These are phyloP conservation scores for Pollenia griseotomentosa DNA, from an alignment of 2,888 invertebrate genomes.

Conservation along the genomic window DNA sequence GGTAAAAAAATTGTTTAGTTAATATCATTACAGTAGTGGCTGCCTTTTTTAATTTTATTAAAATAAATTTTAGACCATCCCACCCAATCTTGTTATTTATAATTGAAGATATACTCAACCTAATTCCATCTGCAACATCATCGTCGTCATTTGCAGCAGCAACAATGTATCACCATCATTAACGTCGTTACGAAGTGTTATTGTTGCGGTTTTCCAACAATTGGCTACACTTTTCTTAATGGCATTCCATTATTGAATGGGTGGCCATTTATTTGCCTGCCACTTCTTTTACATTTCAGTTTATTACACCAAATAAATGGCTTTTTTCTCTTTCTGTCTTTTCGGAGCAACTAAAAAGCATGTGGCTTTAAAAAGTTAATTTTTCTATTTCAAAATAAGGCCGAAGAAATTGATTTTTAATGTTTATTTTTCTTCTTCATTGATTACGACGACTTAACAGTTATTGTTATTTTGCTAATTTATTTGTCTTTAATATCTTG, in stretches of 20 bases:
- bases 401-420: slow-evolving; percentile 40
- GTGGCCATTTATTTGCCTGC: background rate
- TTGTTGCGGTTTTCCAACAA: slow-evolving; percentile 12
- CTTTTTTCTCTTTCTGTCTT: background rate
- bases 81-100: slow-evolving; percentile 28
- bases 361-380: slow-evolving; percentile 24
- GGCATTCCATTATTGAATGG: slow-evolving; percentile 16
- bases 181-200: background rate
- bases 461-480: slow-evolving; percentile 7
- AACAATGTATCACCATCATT: background rate
- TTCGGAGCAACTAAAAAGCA: background rate
- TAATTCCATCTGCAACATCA: slow-evolving; percentile 9
- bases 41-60: background rate
- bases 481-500: background rate
- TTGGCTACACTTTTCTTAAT: slow-evolving; percentile 33
- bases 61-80: background rate
- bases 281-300: slow-evolving; percentile 5
- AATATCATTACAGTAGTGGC: slow-evolving; percentile 5
- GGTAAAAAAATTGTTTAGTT: background rate
- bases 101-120: slow-evolving; percentile 28
- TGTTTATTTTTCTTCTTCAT: slow-evolving; percentile 8
- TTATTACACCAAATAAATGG: slow-evolving; percentile 3
- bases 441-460: slow-evolving; percentile 1
- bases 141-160: background rate
- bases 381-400: slow-evolving; percentile 1